Percentiles rank a stretch among this genome's conserved stretches.
Conservation (phyloP, 1,140 invertebrate genomes). For the Myzus persicae region DNA sequence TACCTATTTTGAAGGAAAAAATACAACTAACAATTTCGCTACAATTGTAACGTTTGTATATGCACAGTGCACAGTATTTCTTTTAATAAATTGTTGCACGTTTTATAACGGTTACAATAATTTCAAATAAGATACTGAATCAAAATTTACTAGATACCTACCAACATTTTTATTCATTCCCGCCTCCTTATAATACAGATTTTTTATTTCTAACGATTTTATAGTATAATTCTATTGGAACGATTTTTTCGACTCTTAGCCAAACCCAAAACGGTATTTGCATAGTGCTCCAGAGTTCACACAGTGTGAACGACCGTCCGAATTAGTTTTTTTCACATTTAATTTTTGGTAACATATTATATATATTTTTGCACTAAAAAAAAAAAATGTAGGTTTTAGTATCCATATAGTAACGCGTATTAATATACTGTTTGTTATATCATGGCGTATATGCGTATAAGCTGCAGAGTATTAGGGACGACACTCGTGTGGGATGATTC, state of each 20-base stretch:
- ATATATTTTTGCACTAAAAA: background rate
- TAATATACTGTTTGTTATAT: background rate
- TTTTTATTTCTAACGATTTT: background rate
- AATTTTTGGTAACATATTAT: background rate
- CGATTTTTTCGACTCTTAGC: background rate
- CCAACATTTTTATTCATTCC: background rate
- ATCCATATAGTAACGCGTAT: background rate
- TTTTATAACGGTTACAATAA: no score
- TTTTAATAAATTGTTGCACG: no score
- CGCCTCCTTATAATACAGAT: background rate
- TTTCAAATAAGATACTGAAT: no score
- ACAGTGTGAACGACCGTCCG: conserved; percentile 8
- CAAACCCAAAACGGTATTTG: conserved; percentile 23
- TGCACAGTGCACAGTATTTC: no score
- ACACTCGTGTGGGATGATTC: background rate
- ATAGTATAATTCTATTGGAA: background rate
- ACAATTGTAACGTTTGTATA: no score
- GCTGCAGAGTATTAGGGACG: background rate
- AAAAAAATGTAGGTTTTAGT: background rate
- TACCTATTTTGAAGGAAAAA: background rate
- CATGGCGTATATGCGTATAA: background rate
- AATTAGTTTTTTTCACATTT: background rate
- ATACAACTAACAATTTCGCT: background rate
- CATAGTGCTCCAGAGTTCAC: background rate
- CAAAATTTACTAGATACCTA: background rate